A percentile compares a stretch with the other conserved stretches of the same genome.
Conservation (phyloP, 2,113 vertebrate species). For the Pantherophis guttatus region DNA sequence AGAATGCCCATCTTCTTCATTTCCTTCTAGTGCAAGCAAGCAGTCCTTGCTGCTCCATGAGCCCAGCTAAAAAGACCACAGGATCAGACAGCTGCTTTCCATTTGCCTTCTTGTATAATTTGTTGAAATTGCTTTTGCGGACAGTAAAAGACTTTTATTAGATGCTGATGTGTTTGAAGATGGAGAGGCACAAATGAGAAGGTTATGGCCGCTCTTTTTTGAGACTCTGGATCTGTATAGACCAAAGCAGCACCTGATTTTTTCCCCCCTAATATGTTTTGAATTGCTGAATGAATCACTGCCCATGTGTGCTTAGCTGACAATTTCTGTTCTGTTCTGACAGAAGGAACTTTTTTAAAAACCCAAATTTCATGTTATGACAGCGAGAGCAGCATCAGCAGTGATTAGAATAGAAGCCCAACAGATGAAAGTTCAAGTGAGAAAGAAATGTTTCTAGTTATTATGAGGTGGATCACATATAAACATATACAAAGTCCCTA, state of each 20-base stretch:
- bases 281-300: fast-evolving
- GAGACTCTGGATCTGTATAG: background rate
- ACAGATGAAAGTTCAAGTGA: background rate
- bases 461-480: background rate
- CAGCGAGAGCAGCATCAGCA: background rate
- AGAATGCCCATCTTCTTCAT: background rate
- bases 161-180: background rate
- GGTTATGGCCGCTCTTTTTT: constrained; percentile 16
- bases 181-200: constrained; percentile 1
- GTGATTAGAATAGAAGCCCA: constrained; percentile 17
- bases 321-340: background rate
- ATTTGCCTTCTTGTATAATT: fast-evolving
- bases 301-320: fast-evolving
- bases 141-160: background rate
- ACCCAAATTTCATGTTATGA: background rate
- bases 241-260: background rate
- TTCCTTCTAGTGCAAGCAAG: background rate
- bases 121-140: background rate
- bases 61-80: background rate
- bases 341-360: background rate
- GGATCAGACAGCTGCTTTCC: fast-evolving
- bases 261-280: background rate
- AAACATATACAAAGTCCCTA: background rate
- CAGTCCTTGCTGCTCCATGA: fast-evolving
- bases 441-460: constrained; percentile 21